Conservation (phyloP, 2,113 vertebrate species). For the Nesospiza acunhae region DNA sequence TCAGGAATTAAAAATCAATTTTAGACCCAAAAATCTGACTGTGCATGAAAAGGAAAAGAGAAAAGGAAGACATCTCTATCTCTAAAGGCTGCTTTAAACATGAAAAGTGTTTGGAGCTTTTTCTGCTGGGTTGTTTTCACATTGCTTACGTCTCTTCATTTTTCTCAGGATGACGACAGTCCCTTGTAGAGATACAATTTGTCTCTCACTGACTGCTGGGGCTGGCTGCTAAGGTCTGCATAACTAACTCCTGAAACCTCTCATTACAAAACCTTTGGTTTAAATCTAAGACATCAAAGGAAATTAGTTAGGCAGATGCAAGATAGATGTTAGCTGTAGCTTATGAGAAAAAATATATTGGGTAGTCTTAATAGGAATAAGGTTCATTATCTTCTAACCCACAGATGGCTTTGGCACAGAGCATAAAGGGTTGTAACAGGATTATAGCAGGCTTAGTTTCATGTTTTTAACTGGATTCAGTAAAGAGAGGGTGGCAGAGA, state of each 20-base stretch:
- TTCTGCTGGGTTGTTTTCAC: background rate
- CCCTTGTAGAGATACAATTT: slow-evolving; percentile 16
- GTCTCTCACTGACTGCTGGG: slow-evolving; percentile 20
- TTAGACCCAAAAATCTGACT: background rate
- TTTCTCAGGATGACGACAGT: slow-evolving; percentile 5
- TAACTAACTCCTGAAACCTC: background rate
- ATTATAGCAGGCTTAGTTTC: background rate
- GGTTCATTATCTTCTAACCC: slow-evolving; percentile 47
- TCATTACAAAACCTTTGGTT: background rate
- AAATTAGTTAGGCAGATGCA: slow-evolving; percentile 12
- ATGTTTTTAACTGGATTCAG: background rate
- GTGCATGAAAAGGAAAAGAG: background rate
- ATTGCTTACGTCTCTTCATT: background rate
- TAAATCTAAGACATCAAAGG: background rate
- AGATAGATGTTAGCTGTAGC: background rate
- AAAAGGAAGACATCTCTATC: slow-evolving; percentile 5
- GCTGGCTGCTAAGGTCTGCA: background rate
- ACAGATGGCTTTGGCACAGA: slow-evolving; percentile 1
- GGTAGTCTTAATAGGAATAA: slow-evolving; percentile 11
- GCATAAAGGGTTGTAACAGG: background rate
- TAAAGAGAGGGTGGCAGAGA: background rate
- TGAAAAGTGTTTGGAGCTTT: background rate
- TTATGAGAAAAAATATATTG: slow-evolving; percentile 15
- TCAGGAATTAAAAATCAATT: slow-evolving; percentile 38
- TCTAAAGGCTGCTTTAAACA: slow-evolving; percentile 26